Evolutionary conservation across 2,113 vertebrate species (phyloP).

Genomic region (Cricetomys ansorgei): DNA sequence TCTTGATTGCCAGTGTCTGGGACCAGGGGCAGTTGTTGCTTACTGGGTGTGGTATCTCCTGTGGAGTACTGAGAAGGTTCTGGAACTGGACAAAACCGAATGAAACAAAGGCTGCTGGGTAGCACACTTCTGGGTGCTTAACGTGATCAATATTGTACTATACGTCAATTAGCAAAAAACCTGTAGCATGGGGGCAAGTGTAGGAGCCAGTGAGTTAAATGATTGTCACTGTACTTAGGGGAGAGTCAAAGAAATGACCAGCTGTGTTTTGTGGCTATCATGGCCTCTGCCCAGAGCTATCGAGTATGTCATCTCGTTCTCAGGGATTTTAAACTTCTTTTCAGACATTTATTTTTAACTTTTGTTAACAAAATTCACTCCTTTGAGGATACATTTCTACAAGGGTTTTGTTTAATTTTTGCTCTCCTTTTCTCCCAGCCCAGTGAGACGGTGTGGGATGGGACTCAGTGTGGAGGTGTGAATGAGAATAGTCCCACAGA

Average conservation of each 20-base stretch:
- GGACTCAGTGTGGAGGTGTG: background rate
- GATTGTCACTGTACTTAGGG: background rate
- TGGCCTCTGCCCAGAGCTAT: background rate
- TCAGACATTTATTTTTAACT: background rate
- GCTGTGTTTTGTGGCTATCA: background rate
- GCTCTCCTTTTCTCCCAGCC: background rate
- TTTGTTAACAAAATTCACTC: background rate
- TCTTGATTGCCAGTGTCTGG: background rate
- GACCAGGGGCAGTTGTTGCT: background rate
- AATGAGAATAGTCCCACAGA: too few species aligned
- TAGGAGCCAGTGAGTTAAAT: background rate
- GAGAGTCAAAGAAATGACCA: too few species aligned
- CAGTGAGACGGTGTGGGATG: background rate
- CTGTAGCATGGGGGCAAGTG: background rate
- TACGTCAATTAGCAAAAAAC: background rate
- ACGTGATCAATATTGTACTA: background rate
- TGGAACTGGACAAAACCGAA: background rate
- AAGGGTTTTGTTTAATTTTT: background rate
- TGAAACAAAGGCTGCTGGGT: background rate
- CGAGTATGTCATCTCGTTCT: background rate
- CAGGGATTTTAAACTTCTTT: background rate
- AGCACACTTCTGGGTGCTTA: background rate
- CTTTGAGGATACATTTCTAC: background rate
- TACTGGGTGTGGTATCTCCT: background rate
- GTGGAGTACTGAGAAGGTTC: background rate